These are phyloP conservation scores for Dolichopus griseipennis DNA, from an alignment of 2,888 invertebrate species.

Conservation along the genomic window DNA sequence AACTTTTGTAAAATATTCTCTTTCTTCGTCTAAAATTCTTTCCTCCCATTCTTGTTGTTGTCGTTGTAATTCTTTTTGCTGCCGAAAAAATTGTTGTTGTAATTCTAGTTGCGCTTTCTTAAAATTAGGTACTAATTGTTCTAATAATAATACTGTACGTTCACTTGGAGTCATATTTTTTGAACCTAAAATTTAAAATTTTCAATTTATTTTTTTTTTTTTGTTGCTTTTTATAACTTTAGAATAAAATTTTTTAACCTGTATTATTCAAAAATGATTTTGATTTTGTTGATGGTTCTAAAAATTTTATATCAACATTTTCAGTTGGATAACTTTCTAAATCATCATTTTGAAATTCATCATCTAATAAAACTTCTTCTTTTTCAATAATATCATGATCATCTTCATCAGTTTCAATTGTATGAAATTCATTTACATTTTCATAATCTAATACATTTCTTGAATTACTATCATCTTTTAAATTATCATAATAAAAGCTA, in stretches of 20 bases:
- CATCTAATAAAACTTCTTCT: background rate
- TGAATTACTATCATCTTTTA: background rate
- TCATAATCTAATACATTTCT: background rate
- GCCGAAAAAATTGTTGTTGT: conserved; percentile 13
- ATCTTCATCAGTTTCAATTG: background rate
- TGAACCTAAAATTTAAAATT: background rate
- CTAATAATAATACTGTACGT: background rate
- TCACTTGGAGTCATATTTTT: background rate
- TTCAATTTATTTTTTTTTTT: background rate
- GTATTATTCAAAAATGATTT: no score
- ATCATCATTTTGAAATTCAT: background rate
- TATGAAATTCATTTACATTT: background rate
- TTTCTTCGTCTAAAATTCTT: conserved; percentile 15
- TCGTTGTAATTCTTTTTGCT: conserved; percentile 13
- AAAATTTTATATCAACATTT: background rate
- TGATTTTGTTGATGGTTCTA: background rate
- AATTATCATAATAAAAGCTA: background rate
- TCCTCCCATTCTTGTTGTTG: conserved; percentile 19
- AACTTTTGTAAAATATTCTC: conserved; percentile 16
- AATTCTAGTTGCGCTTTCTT: conserved; percentile 13
- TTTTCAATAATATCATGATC: background rate
- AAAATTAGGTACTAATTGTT: conserved; percentile 13
- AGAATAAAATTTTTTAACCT: no score
- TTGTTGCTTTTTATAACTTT: no score
- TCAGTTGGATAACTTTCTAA: background rate